Evolutionary conservation across 2,113 vertebrate genomes (phyloP).

Genomic region (Lasiurus borealis): DNA sequence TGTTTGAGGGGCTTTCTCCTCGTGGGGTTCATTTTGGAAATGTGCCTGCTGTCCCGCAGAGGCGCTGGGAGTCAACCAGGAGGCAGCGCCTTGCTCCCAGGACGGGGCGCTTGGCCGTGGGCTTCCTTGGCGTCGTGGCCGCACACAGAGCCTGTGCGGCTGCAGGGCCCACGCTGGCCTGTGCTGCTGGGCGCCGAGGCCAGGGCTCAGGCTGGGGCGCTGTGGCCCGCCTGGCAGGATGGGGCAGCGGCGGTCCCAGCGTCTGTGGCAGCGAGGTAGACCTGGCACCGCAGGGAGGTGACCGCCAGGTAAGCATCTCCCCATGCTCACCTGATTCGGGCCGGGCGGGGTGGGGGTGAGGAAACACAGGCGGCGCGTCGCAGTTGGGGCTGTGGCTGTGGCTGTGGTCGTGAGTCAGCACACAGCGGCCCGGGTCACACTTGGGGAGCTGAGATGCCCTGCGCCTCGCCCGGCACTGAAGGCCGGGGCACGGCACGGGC

Average conservation of each 20-base stretch:
- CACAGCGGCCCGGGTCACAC: too few species aligned
- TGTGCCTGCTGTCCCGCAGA: background rate
- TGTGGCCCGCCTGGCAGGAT: background rate
- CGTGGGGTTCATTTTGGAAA: rapidly evolving
- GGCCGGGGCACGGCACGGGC: background rate
- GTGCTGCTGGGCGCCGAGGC: rapidly evolving
- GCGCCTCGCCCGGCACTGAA: background rate
- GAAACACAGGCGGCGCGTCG: background rate
- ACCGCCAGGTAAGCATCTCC: background rate
- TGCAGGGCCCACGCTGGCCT: rapidly evolving
- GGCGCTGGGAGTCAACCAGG: background rate
- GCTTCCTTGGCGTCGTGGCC: rapidly evolving
- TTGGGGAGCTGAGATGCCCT: background rate
- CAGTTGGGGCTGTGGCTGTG: background rate
- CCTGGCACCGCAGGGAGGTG: rapidly evolving
- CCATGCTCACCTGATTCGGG: too few species aligned
- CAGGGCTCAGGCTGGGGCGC: background rate
- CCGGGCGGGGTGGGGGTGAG: background rate
- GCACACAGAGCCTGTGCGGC: background rate
- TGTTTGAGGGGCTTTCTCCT: too few species aligned
- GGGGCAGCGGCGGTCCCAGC: background rate
- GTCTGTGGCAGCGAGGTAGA: background rate
- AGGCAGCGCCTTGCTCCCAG: background rate
- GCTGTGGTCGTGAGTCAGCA: background rate
- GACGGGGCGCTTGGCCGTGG: rapidly evolving